Conservation (phyloP, 2,797 vertebrate species). For the Sylvia borin region DNA sequence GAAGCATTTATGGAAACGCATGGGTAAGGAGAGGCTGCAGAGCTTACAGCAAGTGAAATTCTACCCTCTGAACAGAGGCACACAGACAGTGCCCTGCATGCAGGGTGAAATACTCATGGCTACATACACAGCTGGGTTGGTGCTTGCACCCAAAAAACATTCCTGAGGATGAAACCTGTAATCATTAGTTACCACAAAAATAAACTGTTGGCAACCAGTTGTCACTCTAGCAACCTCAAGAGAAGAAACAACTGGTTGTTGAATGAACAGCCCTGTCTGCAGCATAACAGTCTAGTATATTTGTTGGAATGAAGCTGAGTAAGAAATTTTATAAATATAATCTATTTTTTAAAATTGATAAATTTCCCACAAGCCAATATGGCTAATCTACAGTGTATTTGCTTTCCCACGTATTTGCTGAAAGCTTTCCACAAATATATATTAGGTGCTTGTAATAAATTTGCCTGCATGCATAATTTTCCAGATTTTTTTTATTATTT, state of each 20-base stretch:
- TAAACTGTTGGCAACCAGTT: not conserved
- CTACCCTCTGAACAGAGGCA: not conserved
- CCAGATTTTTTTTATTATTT: not conserved
- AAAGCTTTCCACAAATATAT: not conserved
- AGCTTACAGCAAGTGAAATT: not conserved
- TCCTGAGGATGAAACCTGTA: not conserved
- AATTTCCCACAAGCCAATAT: not conserved
- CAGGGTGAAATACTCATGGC: not conserved
- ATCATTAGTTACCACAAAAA: not conserved
- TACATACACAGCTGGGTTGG: not conserved
- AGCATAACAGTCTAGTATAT: not conserved
- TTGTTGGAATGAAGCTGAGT: not conserved
- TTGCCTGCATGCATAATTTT: not conserved
- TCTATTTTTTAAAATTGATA: not conserved
- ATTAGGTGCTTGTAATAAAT: not conserved
- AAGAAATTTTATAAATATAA: not conserved
- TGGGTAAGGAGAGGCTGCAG: not conserved
- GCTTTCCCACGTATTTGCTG: not conserved
- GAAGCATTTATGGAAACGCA: not conserved
- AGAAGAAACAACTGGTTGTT: not conserved
- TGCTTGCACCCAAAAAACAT: not conserved
- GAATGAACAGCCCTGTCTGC: not conserved
- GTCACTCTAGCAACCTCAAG: not conserved
- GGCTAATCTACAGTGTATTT: not conserved
- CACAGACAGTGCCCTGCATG: not conserved